A percentile compares a stretch with the other conserved stretches of the same genome.
These are phyloP conservation scores for Ruditapes philippinarum DNA, from an alignment of 1,140 invertebrate species.

Conservation along the genomic window DNA sequence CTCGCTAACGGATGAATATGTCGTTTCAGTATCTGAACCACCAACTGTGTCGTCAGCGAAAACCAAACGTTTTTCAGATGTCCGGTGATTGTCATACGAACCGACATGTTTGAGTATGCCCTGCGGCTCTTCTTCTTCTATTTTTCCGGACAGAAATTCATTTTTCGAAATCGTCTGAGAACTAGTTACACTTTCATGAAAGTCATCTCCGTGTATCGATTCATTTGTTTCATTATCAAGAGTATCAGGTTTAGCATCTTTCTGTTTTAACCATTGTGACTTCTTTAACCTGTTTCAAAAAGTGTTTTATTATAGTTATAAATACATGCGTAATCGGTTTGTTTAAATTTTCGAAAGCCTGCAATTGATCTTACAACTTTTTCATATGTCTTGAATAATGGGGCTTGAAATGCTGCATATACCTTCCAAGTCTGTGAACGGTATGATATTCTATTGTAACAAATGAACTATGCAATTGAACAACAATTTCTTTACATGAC, in stretches of 20 bases:
- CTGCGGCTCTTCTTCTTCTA: neutral
- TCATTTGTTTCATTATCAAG: neutral
- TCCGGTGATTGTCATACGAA: conserved; percentile 66
- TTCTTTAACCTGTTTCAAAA: conserved; percentile 5
- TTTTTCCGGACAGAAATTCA: neutral
- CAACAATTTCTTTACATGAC: no score
- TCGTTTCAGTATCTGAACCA: conserved; percentile 28
- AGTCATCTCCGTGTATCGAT: neutral
- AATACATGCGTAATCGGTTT: no score
- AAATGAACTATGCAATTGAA: no score
- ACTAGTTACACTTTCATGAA: neutral
- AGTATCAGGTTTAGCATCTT: neutral
- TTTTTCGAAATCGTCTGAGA: neutral
- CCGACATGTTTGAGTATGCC: conserved; percentile 67
- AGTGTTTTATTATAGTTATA: no score
- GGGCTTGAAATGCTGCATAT: no score
- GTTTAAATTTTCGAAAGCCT: no score
- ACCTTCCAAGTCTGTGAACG: no score
- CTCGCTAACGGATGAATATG: conserved; percentile 2
- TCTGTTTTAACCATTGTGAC: neutral
- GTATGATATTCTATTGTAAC: no score
- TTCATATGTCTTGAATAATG: no score
- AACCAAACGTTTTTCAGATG: conserved; percentile 27
- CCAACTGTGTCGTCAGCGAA: conserved; percentile 62
- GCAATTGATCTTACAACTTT: no score